Percentiles rank a stretch among this genome's conserved stretches.
Evolutionary conservation across 2,888 invertebrate species (phyloP).

Genomic region (Pammene fasciana): DNA sequence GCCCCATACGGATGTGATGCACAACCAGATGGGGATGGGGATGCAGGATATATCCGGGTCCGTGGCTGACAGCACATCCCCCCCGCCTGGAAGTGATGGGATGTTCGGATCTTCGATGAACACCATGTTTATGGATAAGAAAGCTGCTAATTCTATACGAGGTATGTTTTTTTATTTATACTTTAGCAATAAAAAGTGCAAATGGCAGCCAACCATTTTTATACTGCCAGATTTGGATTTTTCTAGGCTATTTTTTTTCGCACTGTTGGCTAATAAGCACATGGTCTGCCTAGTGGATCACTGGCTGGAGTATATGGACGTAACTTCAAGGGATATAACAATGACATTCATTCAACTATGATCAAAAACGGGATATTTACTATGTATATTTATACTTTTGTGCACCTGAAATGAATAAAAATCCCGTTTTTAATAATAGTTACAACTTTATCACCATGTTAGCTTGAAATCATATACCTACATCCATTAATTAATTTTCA

Average conservation of each 20-base stretch:
- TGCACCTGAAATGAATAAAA: too few species aligned
- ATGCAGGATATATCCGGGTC: constrained; percentile 66
- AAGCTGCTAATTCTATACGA: constrained; percentile 86
- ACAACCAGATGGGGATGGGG: constrained; percentile 72
- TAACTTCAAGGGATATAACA: too few species aligned
- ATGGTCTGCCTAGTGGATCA: background rate
- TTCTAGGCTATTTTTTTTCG: background rate
- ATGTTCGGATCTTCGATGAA: constrained; percentile 75
- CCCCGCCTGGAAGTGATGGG: constrained; percentile 81
- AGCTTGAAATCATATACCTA: too few species aligned
- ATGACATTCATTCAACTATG: too few species aligned
- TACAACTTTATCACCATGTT: too few species aligned
- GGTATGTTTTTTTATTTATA: constrained; percentile 67
- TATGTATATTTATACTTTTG: too few species aligned
- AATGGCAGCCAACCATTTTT: background rate
- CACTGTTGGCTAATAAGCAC: background rate
- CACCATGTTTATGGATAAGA: constrained; percentile 83
- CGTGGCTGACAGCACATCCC: constrained; percentile 85
- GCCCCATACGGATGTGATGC: constrained; percentile 71
- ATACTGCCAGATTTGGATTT: background rate
- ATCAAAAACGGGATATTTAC: too few species aligned
- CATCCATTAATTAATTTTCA: too few species aligned
- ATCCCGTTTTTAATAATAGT: too few species aligned
- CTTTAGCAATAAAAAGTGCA: too few species aligned
- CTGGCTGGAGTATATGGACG: background rate